These are phyloP conservation scores for Sebastes jordani DNA, from an alignment of 2,797 vertebrate genomes.

Conservation along the genomic window DNA sequence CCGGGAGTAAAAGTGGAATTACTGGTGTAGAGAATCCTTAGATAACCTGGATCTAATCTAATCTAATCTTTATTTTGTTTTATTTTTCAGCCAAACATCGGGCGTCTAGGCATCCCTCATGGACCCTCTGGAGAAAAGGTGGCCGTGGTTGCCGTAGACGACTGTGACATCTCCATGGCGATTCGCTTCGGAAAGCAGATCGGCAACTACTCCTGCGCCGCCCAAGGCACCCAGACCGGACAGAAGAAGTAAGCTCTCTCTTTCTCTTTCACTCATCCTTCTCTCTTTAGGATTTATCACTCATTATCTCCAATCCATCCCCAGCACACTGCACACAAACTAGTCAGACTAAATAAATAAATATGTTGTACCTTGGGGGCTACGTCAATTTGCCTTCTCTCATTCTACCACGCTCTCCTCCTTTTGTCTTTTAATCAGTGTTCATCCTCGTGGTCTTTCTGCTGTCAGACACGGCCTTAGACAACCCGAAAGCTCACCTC, in stretches of 20 bases:
- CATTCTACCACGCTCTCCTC: not conserved
- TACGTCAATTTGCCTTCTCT: not conserved
- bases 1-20: not conserved
- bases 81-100: constrained; percentile 91
- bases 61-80: not conserved
- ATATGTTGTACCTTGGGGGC: constrained; percentile 1
- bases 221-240: constrained; percentile 95
- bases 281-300: not conserved
- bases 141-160: constrained; percentile 94
- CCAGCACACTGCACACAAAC: not conserved
- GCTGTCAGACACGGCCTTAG: constrained; percentile 19
- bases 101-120: constrained; percentile 91
- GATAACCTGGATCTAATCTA: not conserved
- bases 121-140: constrained; percentile 98
- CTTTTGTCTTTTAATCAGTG: constrained; percentile 37
- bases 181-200: constrained; percentile 91
- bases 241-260: constrained; percentile 90
- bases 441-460: constrained; percentile 12
- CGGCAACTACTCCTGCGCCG: constrained; percentile 96
- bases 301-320: not conserved
- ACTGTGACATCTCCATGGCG: constrained; percentile 95
- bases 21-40: not conserved
- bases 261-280: not conserved
- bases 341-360: not conserved
- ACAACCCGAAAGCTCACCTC: constrained; percentile 18